Conservation (phyloP, 2,797 vertebrate genomes). For the Anisognathus igniventris region DNA sequence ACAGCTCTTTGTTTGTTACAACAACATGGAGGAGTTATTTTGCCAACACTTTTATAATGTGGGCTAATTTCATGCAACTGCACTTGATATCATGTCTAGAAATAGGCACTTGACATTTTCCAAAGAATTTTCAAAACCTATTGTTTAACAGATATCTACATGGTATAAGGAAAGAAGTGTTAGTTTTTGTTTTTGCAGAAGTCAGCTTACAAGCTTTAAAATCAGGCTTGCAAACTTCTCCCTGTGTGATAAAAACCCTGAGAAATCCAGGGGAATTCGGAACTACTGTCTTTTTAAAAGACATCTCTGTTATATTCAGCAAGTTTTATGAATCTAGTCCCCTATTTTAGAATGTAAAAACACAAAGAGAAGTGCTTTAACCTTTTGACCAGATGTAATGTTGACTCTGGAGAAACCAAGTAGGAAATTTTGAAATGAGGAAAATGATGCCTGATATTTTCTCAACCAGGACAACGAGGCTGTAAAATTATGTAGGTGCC, state of each 20-base stretch:
- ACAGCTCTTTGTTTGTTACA: constrained; percentile 19
- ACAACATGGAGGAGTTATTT: constrained; percentile 26
- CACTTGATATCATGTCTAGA: not conserved
- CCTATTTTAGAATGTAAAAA: not conserved
- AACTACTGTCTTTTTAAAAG: not conserved
- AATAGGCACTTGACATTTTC: not conserved
- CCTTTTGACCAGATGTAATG: not conserved
- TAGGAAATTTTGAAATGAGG: not conserved
- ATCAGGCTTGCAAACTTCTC: not conserved
- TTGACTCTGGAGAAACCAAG: not conserved
- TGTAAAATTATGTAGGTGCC: not conserved
- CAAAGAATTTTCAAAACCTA: not conserved
- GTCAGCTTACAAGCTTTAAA: not conserved
- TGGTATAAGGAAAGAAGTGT: not conserved
- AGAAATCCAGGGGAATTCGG: not conserved
- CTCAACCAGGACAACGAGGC: not conserved
- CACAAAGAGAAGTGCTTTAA: not conserved
- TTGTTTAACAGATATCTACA: not conserved
- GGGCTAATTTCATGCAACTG: not conserved
- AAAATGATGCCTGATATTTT: not conserved
- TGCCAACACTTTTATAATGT: constrained; percentile 24
- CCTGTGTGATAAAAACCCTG: not conserved
- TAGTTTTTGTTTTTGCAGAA: not conserved
- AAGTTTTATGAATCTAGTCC: not conserved
- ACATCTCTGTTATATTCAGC: not conserved